Evolutionary conservation across 2,888 invertebrate genomes (phyloP), one percentile per base, ranked within the genome.

Genomic region (Craniophora ligustri): DNA sequence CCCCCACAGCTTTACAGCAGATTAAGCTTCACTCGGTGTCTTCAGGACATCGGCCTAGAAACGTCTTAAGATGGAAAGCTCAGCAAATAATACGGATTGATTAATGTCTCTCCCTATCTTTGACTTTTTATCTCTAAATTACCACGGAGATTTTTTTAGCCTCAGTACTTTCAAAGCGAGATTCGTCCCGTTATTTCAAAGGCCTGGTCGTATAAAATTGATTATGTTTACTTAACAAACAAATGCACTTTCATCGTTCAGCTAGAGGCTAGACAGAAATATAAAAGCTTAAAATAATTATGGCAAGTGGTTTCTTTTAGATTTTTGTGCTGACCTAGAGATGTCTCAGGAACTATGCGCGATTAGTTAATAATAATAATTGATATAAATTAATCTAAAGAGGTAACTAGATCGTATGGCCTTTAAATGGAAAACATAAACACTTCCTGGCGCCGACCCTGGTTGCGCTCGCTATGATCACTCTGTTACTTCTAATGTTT

Each of bases 301-400:
- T 85, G 86, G 87, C 77, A 79, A 81, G 76, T 77, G 68, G 58
- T 76, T 74, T 63, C 48, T 72, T 67, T 66, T 67, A 81, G 78
- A 86, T 84, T 87, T 86, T 83, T 68, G 38, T 45, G 47, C 56
- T 77, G 87, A 74, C 89, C 89, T 89, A 88, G 88, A 90, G 78
- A 78, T 78, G 82, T 86, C 86, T n/a, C n/a, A n/a, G n/a, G 65
- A 73, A 56, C 72, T 72, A 67, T 71, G 60, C 72, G 55, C 78
- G 77, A 86, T 85, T 72, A 59, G 73, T 75, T 76, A 79, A 73
- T 80, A 81, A 81, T 76, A 79, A 73, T 80, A 81, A 81, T 79
- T 78, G 79, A 85, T 81, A 77, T 61, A 49, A 64, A 79, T 75
- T 62, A 70, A 78, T 69, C 53, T 60, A 69, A 77, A 67, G 75